Base-by-base conservation (phyloP, 2,113 vertebrate species). In the Rhabdornis inornatus region DNA sequence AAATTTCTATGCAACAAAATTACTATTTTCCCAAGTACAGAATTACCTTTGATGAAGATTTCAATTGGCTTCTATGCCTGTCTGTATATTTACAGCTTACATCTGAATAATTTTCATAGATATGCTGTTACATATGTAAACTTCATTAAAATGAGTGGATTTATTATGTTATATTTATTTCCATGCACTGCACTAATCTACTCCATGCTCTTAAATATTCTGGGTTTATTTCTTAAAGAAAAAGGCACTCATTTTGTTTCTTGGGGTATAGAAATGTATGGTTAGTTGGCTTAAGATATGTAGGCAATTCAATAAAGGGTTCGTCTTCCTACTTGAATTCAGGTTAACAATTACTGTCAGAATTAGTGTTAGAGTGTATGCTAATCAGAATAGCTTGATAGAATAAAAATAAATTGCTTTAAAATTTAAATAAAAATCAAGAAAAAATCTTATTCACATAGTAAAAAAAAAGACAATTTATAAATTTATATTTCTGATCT, bases 91-190 rank as follows among this genome's bases (percentile, higher is more conserved):
- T 42, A 80, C 24, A 90, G 27, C 68, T 91, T 59, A 72, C 28
- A 77, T 61, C 45, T 72, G 44, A 93, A 87, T 75, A 70, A 82
- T 83, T 83, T 93, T 83, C 63, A 61, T 27, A 87, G 59, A 64
- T 89, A 15, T 47, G 13, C 52, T 92, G 63, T 93, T 86, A 83
- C 24, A 85, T 37, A n/a, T 37, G 39, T 74, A 95, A 97, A 89
- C 47, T 85, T 61, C 70, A 75, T 93, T 94, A 80, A 92, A 95
- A 87, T 50, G 19, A 84, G 39, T 56, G 61, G 7, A 12, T 64
- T 92, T 94, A 45, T 92, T 66, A 42, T 92, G 42, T 87, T 77
- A 40, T 45, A 64, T 59, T 76, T 93, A 83, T 13, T 53, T 92
- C 37, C 3, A 4, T 63, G 14, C 17, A 61, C 50, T 81, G 23